Percentiles rank a stretch among this genome's conserved stretches.
phyloP scores from a whole-genome alignment of 2,113 vertebrate genomes.

The Strigops habroptila region DNA sequence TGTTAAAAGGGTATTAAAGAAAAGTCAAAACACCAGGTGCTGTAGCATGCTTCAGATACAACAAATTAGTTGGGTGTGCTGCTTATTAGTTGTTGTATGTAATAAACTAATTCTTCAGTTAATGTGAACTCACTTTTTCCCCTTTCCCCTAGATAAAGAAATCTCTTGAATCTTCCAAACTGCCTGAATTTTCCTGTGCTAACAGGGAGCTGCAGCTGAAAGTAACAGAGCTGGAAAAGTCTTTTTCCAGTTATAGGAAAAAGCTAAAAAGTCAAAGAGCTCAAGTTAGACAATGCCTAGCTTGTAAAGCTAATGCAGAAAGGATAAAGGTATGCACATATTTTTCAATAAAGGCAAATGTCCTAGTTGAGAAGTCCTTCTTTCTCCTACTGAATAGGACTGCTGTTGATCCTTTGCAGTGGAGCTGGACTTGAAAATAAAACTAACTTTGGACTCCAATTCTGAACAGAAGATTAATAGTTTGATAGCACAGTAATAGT shows the following conservation, averaged over 20 bases:
- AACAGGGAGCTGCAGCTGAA: slow-evolving; percentile 71
- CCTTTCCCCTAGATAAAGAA: slow-evolving; percentile 65
- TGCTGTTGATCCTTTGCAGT: not conserved
- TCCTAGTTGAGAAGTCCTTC: not conserved
- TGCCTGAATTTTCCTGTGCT: slow-evolving; percentile 62
- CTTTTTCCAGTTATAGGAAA: slow-evolving; percentile 47
- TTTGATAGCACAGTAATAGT: not conserved
- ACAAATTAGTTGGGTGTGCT: not conserved
- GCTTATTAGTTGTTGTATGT: not conserved
- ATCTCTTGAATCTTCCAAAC: slow-evolving; percentile 56
- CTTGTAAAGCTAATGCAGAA: slow-evolving; percentile 32
- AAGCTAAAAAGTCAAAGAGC: slow-evolving; percentile 64
- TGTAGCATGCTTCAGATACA: not conserved
- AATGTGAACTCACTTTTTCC: not conserved
- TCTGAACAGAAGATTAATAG: not conserved
- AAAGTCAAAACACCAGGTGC: not conserved
- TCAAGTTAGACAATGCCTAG: slow-evolving; percentile 55
- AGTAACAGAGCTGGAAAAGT: slow-evolving; percentile 54
- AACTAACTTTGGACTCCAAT: not conserved
- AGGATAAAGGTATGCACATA: slow-evolving; percentile 48
- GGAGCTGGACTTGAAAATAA: not conserved
- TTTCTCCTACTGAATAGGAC: not conserved
- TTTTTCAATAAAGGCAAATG: not conserved
- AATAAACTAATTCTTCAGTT: not conserved
- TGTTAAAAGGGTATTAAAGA: not conserved